Percentiles rank a stretch among this genome's conserved stretches.
Evolutionary conservation across 2,888 invertebrate genomes (phyloP).

Genomic region (Drosophila niveifrons): DNA sequence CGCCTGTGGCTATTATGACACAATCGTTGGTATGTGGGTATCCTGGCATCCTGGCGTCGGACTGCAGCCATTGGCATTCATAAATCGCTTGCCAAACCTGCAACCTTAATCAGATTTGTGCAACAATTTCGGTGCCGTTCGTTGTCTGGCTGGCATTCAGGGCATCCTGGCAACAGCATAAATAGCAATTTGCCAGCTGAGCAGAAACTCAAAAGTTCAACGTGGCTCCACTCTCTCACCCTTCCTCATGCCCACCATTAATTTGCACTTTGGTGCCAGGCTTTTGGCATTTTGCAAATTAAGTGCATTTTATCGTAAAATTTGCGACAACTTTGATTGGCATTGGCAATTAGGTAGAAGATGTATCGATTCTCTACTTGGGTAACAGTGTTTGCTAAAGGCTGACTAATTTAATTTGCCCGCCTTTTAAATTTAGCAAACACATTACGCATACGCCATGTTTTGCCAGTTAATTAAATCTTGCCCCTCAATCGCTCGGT

Average conservation of each 20-base stretch:
- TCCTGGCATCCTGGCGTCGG: constrained; percentile 14
- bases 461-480: constrained; percentile 56
- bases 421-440: constrained; percentile 24
- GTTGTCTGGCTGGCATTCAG: constrained; percentile 16
- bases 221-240: not conserved
- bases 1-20: constrained; percentile 29
- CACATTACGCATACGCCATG: constrained; percentile 37
- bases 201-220: constrained; percentile 32
- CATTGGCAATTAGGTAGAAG: constrained; percentile 47
- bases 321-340: constrained; percentile 56
- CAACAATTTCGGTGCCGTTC: constrained; percentile 57
- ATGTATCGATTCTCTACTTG: constrained; percentile 26
- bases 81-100: constrained; percentile 69
- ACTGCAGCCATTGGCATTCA: constrained; percentile 52
- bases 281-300: constrained; percentile 35
- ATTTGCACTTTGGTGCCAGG: constrained; percentile 3
- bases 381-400: not conserved
- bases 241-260: not conserved
- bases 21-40: constrained; percentile 3
- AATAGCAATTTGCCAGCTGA: constrained; percentile 61
- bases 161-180: constrained; percentile 30
- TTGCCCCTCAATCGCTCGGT: constrained; percentile 2
- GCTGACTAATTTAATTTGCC: constrained; percentile 40
- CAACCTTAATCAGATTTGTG: constrained; percentile 72
- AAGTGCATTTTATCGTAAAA: constrained; percentile 55